phyloP scores from a whole-genome alignment of 2,797 vertebrate species.

The Agapornis canus region DNA sequence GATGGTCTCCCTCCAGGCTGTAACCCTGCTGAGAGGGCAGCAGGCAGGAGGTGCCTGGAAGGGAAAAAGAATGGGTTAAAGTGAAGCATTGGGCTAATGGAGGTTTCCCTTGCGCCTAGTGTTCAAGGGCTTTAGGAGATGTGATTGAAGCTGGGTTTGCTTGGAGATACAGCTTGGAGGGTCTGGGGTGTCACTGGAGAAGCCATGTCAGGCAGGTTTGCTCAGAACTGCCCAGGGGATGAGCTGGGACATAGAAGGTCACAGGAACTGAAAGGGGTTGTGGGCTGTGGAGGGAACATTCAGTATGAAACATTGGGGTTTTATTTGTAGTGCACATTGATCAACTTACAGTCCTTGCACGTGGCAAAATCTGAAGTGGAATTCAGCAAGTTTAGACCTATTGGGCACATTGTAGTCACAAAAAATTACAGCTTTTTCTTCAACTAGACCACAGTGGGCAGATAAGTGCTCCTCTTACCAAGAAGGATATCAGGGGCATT shows the following conservation, averaged over 20 bases:
- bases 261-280: not conserved
- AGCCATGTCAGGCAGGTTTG: not conserved
- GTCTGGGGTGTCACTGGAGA: not conserved
- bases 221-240: not conserved
- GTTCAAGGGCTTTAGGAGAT: not conserved
- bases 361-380: not conserved
- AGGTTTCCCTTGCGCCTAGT: not conserved
- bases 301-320: not conserved
- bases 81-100: not conserved
- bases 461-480: not conserved
- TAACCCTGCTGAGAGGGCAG: not conserved
- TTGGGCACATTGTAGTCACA: not conserved
- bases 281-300: not conserved
- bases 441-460: not conserved
- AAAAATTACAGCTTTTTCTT: not conserved
- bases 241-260: not conserved
- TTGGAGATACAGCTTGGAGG: not conserved
- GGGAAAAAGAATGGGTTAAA: not conserved
- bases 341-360: not conserved
- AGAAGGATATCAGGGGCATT: not conserved
- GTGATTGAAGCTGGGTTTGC: not conserved
- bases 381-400: not conserved
- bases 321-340: not conserved
- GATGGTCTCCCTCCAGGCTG: not conserved
- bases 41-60: not conserved